These are phyloP conservation scores for Lepidochrysops patricia DNA, from an alignment of 2,888 invertebrate species.

Conservation along the genomic window DNA sequence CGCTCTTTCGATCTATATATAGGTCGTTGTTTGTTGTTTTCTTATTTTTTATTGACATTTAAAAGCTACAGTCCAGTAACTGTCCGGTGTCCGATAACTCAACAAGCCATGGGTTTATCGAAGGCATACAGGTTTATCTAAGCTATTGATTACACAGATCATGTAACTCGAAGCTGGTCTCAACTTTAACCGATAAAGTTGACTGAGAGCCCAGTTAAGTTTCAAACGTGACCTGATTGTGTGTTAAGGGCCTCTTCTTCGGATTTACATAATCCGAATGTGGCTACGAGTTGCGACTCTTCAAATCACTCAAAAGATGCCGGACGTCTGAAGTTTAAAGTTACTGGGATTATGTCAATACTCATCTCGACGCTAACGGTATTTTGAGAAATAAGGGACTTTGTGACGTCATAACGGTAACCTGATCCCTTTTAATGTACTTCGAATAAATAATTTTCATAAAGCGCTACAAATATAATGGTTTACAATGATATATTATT, in stretches of 20 bases:
- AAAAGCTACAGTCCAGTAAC: too few species aligned
- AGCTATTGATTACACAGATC: not conserved
- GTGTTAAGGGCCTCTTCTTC: not conserved
- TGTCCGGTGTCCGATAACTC: too few species aligned
- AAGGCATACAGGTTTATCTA: too few species aligned
- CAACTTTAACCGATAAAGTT: not conserved
- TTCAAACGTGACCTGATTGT: constrained; percentile 1
- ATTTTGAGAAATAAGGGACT: not conserved
- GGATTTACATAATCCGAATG: constrained; percentile 10
- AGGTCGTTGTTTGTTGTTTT: too few species aligned
- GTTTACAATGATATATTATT: not conserved
- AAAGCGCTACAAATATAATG: too few species aligned
- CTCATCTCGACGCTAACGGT: too few species aligned
- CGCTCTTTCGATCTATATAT: too few species aligned
- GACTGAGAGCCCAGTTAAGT: not conserved
- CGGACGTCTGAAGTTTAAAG: not conserved
- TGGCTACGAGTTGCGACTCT: not conserved
- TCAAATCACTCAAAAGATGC: not conserved
- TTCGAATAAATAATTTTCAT: too few species aligned
- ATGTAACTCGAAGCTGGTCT: not conserved
- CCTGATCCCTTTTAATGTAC: too few species aligned
- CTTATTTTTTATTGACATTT: too few species aligned
- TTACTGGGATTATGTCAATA: not conserved
- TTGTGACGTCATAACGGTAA: not conserved
- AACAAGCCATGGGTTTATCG: too few species aligned